Evolutionary conservation across 2,113 vertebrate species (phyloP), one percentile per base, ranked within the genome.

Genomic region (Microtus oregoni): DNA sequence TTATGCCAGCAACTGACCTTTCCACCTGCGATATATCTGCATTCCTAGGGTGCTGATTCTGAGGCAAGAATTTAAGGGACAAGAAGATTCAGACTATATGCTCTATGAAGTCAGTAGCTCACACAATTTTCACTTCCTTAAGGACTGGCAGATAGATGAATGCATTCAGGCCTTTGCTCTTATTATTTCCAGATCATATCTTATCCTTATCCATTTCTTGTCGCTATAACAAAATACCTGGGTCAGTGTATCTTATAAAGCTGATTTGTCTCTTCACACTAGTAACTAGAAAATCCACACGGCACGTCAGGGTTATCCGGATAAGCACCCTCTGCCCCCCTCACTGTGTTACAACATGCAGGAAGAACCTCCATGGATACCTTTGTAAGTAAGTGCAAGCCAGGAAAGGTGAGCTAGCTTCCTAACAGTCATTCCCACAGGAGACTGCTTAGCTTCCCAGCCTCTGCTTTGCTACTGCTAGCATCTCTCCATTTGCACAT

Each of bases 21-120:
- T 78, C 47, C 41, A 30, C 30, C 24, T 82, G 17, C 77, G 70
- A 5, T 38, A 14, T 85, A 24, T 86, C 61, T 72, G 32, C 26
- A 61, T 68, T 73, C 38, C 28, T 13, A 91, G 61, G 14, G 63
- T 38, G 38, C 30, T 63, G 24, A 81, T 89, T 41, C 68, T n/a
- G 24, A 89, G 52, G 26, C 17, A 82, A 88, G 67, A 87, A 47
- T 35, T 79, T 81, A 72, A 93, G 47, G 26, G 50, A 50, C 15
- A 35, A 50, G 11, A 79, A 81, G 65, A 78, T 70, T 73, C 50
- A 55, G 24, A 68, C 6, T 50, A 38, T 17, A 35, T 96, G 95
- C 96, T 92, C 91, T 97, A 38, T 90, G 90, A 98, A 97, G 96
- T 92, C 97, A 98, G 96, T 75, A 89, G 96, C 98, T 98, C 95